Base-by-base conservation (phyloP, 2,888 invertebrate genomes). In the Pollenia labialis region DNA sequence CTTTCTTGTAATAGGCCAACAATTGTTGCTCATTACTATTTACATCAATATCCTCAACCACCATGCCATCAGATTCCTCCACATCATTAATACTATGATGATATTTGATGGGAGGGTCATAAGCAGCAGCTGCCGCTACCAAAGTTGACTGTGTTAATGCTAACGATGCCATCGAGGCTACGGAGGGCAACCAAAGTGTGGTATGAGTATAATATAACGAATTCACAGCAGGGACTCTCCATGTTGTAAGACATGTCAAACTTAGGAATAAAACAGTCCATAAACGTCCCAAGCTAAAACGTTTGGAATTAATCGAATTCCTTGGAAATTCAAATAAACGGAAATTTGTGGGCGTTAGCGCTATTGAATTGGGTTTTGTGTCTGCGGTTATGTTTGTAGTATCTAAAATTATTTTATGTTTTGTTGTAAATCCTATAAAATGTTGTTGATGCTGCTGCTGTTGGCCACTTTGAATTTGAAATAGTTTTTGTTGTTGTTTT, bases 1-100 rank as follows among this genome's bases (percentile, higher is more conserved):
- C 91, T 12, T 90, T 89, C 40, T 91, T 90, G 77, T 92, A 92
- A 75, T 89, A 91, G 42, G 90, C 89, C 85, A 92, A 88, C 80
- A 92, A 88, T 85, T 90, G 90, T 23, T 88, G 83, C 66, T 89
- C 88, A 83, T 87, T 88, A 32, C 88, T 88, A 81, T 88, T 87
- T 58, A 86, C 74, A 71, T 86, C 84, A 12, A 72, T 77, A 69
- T 85, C 80, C 68, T 88, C 69, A 14, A 82, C 84, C n/a, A 74
- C 23, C 83, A 83, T 74, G 60, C 60, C 85, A 81, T 85, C 85
- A 23, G 84, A 85, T 60, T 69, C 76, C n/a, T 84, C 83, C 18
- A 85, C 76, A 54, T 88, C 88, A n/a, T 54, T 71, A 18, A 58
- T 71, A 52, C 82, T 66, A 23, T 77, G 81, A 69, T 81, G 79